Conservation (phyloP, 2,888 invertebrate species). For the Lagria hirta region DNA sequence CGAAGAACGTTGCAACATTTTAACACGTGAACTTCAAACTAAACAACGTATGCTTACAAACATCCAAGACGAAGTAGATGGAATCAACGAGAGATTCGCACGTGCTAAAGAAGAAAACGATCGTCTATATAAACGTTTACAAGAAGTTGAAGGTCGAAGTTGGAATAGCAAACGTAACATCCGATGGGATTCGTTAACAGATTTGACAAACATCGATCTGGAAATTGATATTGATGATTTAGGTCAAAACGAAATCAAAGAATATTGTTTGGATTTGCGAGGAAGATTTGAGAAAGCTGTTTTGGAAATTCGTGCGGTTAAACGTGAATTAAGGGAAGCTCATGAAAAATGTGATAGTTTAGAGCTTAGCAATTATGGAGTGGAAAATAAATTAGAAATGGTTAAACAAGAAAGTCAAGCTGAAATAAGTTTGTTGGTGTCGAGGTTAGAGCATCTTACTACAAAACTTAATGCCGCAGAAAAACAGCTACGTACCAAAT, state of each 20-base stretch:
- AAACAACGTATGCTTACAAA: slow-evolving; percentile 68
- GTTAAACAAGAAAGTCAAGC: slow-evolving; percentile 66
- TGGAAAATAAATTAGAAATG: slow-evolving; percentile 70
- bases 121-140: slow-evolving; percentile 67
- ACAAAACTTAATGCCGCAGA: slow-evolving; percentile 79
- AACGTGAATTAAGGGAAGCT: slow-evolving; percentile 76
- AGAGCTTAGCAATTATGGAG: slow-evolving; percentile 75
- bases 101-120: slow-evolving; percentile 79
- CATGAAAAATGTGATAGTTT: slow-evolving; percentile 78
- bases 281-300: slow-evolving; percentile 80
- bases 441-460: slow-evolving; percentile 81
- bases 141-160: slow-evolving; percentile 67
- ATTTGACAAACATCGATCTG: slow-evolving; percentile 76
- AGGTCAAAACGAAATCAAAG: slow-evolving; percentile 75
- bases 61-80: slow-evolving; percentile 68
- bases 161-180: slow-evolving; percentile 57
- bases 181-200: slow-evolving; percentile 77
- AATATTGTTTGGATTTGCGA: slow-evolving; percentile 77
- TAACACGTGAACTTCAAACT: slow-evolving; percentile 66
- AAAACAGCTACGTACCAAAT: slow-evolving; percentile 78
- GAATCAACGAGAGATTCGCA: slow-evolving; percentile 66
- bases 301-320: slow-evolving; percentile 80
- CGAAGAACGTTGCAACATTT: slow-evolving; percentile 64
- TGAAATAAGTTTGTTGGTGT: slow-evolving; percentile 78
- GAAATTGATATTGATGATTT: slow-evolving; percentile 73